A percentile compares a stretch with the other conserved stretches of the same genome.
These are phyloP conservation scores for Ciconia nigra DNA, from an alignment of 2,797 vertebrate species.

Conservation along the genomic window DNA sequence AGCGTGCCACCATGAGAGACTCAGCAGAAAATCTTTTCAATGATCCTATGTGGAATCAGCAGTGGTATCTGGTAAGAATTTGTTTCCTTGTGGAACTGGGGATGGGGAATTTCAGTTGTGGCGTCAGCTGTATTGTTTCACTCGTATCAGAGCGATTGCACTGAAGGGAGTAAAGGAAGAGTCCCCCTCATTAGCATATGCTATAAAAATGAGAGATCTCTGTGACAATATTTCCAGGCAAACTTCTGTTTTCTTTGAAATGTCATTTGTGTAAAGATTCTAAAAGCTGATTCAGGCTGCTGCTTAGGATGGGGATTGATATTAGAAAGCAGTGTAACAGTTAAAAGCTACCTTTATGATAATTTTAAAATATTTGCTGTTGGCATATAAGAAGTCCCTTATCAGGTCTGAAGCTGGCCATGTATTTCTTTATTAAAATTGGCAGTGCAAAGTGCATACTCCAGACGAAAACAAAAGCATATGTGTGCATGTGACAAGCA, in stretches of 20 bases:
- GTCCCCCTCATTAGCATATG: background rate
- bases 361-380: background rate
- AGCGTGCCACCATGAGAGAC: slow-evolving; percentile 77
- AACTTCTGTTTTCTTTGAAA: background rate
- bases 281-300: background rate
- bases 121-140: background rate
- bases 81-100: background rate
- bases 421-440: background rate
- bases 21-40: slow-evolving; percentile 90
- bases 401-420: background rate
- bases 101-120: background rate
- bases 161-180: background rate
- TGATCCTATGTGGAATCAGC: slow-evolving; percentile 98
- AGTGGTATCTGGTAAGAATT: slow-evolving; percentile 96
- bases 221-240: background rate
- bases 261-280: background rate
- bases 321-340: background rate
- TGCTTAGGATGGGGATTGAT: background rate
- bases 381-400: background rate
- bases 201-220: background rate
- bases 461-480: background rate
- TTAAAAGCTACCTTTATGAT: background rate
- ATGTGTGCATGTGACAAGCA: rapidly evolving
- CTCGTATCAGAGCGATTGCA: rapidly evolving
- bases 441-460: background rate